Evolutionary conservation across 2,888 invertebrate species (phyloP).

Genomic region (Caenorhabditis sp.): DNA sequence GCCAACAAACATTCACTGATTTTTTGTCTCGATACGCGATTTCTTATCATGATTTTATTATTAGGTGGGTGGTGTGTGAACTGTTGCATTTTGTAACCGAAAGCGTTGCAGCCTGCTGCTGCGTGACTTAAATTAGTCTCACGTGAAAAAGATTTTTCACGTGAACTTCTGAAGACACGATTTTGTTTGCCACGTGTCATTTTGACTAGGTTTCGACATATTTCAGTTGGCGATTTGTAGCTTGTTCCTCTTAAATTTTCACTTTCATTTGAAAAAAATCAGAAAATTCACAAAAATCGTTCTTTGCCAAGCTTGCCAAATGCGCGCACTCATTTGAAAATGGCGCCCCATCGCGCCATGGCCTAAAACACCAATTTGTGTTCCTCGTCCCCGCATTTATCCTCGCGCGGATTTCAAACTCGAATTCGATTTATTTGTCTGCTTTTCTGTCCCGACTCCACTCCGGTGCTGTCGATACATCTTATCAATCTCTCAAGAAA

Average conservation of each 20-base stretch:
- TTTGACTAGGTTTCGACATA: neutral
- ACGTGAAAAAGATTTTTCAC: constrained; percentile 6
- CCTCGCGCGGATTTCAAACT: neutral
- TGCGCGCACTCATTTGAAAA: neutral
- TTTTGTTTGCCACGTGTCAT: neutral
- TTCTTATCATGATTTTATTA: constrained; percentile 37
- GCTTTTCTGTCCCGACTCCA: neutral
- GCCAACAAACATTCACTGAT: constrained; percentile 62
- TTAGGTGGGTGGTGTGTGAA: constrained; percentile 51
- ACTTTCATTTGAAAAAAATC: neutral
- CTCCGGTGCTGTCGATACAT: neutral
- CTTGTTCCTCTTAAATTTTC: constrained; percentile 1
- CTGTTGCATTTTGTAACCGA: constrained; percentile 40
- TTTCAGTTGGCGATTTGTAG: neutral
- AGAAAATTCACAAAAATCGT: too few species aligned
- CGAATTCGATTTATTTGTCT: neutral
- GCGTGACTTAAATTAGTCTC: constrained; percentile 3
- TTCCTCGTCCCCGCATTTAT: neutral
- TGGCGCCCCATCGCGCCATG: constrained; percentile 4
- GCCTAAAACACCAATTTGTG: neutral
- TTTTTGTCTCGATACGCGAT: constrained; percentile 59
- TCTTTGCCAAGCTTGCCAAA: neutral
- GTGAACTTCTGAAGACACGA: neutral
- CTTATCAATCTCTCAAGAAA: constrained; percentile 38
- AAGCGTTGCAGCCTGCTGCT: neutral